phyloP scores from a whole-genome alignment of 2,888 invertebrate genomes.

The Mesodorylaimus sp. region DNA sequence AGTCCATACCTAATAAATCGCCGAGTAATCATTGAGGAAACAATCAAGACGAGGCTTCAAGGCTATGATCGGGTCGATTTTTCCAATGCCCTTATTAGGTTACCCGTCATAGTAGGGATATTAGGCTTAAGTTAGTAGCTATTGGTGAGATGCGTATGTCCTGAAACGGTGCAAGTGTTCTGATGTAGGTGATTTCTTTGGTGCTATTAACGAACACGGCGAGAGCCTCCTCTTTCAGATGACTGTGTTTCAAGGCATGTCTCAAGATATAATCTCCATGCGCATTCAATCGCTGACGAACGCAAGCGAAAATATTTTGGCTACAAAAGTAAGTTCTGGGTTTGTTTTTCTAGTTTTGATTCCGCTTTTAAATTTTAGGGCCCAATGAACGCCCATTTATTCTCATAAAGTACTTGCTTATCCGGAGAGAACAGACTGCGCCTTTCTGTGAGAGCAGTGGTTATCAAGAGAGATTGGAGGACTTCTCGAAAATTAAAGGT shows the following conservation, averaged over 20 bases:
- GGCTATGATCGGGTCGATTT: no score
- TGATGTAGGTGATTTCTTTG: constrained; percentile 37
- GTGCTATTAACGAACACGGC: background rate
- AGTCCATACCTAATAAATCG: no score
- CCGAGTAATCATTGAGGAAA: no score
- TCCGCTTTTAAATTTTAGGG: constrained; percentile 36
- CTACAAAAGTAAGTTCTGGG: constrained; percentile 42
- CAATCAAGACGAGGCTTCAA: no score
- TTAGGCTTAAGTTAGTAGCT: no score
- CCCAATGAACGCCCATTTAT: constrained; percentile 78
- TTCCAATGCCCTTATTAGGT: no score
- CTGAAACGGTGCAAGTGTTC: constrained; percentile 72
- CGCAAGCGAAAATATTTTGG: constrained; percentile 59
- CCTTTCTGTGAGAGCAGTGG: constrained; percentile 60
- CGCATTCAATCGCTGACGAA: constrained; percentile 72
- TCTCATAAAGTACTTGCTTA: constrained; percentile 87
- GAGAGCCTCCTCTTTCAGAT: constrained; percentile 38
- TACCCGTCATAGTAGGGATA: no score
- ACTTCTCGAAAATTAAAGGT: constrained; percentile 78
- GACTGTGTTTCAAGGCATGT: constrained; percentile 83
- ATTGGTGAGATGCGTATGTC: no score
- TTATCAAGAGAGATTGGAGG: constrained; percentile 45
- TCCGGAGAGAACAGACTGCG: constrained; percentile 87
- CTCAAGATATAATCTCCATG: constrained; percentile 77
- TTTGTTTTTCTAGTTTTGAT: constrained; percentile 7